Evolutionary conservation across 1,140 invertebrate species (phyloP).

Genomic region (Ostrea denselamellosa): DNA sequence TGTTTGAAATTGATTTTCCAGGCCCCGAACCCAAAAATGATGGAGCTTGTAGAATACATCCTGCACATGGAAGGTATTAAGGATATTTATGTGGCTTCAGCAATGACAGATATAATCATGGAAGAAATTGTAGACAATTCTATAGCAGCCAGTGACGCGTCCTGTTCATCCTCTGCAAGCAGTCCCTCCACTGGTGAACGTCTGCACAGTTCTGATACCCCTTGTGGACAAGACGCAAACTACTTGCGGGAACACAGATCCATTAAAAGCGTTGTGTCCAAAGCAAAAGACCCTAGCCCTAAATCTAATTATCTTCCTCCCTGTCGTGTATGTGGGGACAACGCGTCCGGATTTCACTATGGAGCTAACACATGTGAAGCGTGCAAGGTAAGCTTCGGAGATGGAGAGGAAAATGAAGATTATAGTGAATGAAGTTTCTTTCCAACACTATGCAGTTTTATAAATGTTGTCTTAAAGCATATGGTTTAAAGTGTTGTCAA

Average conservation of each 20-base stretch:
- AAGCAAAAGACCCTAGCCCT: neutral
- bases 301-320: slow-evolving; percentile 35
- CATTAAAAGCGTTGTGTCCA: neutral
- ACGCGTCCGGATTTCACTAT: slow-evolving; percentile 79
- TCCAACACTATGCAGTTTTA: too few species aligned
- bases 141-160: slow-evolving; percentile 20
- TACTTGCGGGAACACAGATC: neutral
- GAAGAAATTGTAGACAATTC: slow-evolving; percentile 39
- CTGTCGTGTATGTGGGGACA: slow-evolving; percentile 77
- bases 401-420: neutral
- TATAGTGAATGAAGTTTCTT: neutral
- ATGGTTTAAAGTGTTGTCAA: too few species aligned
- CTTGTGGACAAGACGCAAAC: neutral
- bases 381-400: slow-evolving; percentile 71
- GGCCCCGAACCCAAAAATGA: slow-evolving; percentile 15
- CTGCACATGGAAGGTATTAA: slow-evolving; percentile 16
- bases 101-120: slow-evolving; percentile 14
- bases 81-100: neutral
- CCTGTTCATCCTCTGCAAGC: neutral
- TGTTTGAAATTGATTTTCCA: neutral
- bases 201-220: neutral
- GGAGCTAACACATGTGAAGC: slow-evolving; percentile 79
- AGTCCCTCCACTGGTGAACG: neutral
- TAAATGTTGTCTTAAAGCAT: too few species aligned
- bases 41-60: slow-evolving; percentile 7